A percentile compares a stretch with the other conserved stretches of the same genome.
These are phyloP conservation scores for Sarcoramphus papa DNA, from an alignment of 2,797 vertebrate species.

Conservation along the genomic window DNA sequence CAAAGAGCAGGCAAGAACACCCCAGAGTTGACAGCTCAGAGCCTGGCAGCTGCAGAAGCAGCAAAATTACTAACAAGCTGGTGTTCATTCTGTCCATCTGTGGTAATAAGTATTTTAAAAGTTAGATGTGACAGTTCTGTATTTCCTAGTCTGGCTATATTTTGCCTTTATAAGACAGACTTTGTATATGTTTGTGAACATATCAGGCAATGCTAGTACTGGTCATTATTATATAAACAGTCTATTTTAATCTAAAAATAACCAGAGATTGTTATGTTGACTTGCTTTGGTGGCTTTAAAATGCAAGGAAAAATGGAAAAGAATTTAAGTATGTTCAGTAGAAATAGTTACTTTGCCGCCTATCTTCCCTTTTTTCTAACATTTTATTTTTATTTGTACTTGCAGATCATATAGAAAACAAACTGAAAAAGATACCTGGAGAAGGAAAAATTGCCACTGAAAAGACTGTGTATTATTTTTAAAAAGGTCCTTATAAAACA, in stretches of 20 bases:
- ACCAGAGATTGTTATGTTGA: not conserved
- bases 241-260: not conserved
- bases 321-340: not conserved
- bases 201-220: not conserved
- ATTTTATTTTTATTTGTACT: not conserved
- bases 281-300: not conserved
- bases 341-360: not conserved
- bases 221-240: not conserved
- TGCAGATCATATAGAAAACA: not conserved
- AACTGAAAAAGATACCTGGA: not conserved
- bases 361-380: not conserved
- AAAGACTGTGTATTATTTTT: not conserved
- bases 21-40: not conserved
- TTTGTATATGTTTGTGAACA: not conserved
- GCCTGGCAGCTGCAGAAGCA: not conserved
- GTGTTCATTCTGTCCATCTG: not conserved
- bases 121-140: not conserved
- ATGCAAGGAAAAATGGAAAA: not conserved
- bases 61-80: not conserved
- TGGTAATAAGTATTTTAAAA: not conserved
- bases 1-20: not conserved
- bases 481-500: not conserved
- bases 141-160: not conserved
- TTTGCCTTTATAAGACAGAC: not conserved
- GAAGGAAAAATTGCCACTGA: not conserved